Base-by-base conservation (phyloP, 2,113 vertebrate species). In the Cacatua alba region DNA sequence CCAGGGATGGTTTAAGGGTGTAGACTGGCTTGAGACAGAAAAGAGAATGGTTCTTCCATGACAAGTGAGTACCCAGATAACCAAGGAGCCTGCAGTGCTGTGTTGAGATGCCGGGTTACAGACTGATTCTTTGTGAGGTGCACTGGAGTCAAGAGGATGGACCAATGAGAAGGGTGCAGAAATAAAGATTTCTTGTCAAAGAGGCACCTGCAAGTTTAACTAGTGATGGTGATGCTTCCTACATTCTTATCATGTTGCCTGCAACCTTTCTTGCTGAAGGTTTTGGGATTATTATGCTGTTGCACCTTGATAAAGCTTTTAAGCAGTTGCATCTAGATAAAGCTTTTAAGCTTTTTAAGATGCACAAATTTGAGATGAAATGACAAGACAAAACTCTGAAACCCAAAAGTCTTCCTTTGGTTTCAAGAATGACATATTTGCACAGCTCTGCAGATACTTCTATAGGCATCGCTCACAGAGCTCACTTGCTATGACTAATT, bases 11-110 rank as follows among this genome's bases (percentile, higher is more conserved):
- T 48, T 92, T 81, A 78, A 71, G 48, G 25, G 9, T 37, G 9
- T n/a, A 72, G 57, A 69, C 35, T 82, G 7, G 11, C 72, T 86
- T 52, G 51, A 81, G 48, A 78, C 8, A 79, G 51, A 83, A 57
- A 85, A 52, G 5, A 82, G 51, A 65, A 71, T 33, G 46, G 8
- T 10, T 90, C 23, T 72, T 43, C 37, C 23, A 18, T 19, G 31
- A 25, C 0, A 4, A 79, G 44, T 19, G 14, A 51, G 51, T 51
- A 35, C 11, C 17, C 7, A 0, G 5, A 0, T 0, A 82, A 63
- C 29, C 60, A 63, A 49, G 31, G 31, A 94, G 17, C 16, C 25
- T 81, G 37, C 0, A 1, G 35, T 65, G 49, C 14, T 1, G 1
- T 52, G 24, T 6, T 11, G 18, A 17, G 19, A 65, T 37, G 28